phyloP scores from a whole-genome alignment of 2,797 vertebrate species.

The Acomys russatus region DNA sequence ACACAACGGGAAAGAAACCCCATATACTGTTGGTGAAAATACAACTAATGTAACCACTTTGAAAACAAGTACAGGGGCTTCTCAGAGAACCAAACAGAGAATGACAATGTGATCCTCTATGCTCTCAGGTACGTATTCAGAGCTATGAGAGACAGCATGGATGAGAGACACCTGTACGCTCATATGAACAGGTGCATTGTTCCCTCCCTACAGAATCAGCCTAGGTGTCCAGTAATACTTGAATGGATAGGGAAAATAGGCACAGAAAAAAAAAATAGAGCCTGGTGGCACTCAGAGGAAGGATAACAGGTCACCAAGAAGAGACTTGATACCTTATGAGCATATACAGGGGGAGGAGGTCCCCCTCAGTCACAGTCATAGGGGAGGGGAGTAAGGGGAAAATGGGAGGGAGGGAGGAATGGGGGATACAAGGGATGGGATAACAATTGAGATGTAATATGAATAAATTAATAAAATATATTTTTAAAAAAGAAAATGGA shows the following conservation, averaged over 20 bases:
- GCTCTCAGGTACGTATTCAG: neutral
- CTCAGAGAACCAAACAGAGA: neutral
- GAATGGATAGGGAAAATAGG: neutral
- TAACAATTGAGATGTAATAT: no score
- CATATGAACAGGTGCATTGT: neutral
- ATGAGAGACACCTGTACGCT: neutral
- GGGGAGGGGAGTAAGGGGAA: no score
- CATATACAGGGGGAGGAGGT: no score
- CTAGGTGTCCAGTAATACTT: no score
- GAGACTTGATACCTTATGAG: no score
- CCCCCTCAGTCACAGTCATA: no score
- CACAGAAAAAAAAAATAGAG: no score
- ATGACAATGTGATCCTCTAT: neutral
- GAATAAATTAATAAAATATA: no score
- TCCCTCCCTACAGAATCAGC: neutral
- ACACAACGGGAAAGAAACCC: neutral
- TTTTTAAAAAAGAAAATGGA: neutral
- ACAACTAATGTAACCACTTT: neutral
- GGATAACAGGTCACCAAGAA: no score
- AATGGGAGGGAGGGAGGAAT: no score
- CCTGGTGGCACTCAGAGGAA: no score
- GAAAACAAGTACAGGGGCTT: neutral
- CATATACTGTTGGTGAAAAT: neutral
- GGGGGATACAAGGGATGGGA: no score
- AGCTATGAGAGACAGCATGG: neutral